phyloP scores from a whole-genome alignment of 2,113 vertebrate genomes.

The Oxygymnocypris stewartii region DNA sequence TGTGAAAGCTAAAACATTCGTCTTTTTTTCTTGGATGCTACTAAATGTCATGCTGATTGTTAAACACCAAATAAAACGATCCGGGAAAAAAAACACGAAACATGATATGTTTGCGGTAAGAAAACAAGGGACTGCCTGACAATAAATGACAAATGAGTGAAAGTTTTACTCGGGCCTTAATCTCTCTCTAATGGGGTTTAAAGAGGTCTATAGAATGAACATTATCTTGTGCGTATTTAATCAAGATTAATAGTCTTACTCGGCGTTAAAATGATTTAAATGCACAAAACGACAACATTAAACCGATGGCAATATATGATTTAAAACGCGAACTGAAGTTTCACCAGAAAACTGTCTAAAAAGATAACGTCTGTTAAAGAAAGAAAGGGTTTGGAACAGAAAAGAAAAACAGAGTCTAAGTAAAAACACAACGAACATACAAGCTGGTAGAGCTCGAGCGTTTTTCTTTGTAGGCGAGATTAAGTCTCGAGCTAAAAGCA shows the following conservation, averaged over 20 bases:
- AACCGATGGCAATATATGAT: not conserved
- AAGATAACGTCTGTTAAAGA: not conserved
- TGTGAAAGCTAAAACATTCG: not conserved
- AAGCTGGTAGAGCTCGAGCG: not conserved
- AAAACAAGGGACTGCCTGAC: not conserved
- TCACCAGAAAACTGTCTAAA: not conserved
- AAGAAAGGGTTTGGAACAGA: not conserved
- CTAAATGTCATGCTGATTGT: not conserved
- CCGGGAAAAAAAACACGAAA: not conserved
- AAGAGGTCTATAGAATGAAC: not conserved
- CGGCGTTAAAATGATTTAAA: too few relatives aligned
- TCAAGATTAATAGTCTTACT: not conserved
- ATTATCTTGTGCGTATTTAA: not conserved
- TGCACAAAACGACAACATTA: too few relatives aligned
- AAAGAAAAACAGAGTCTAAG: not conserved
- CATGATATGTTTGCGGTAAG: not conserved
- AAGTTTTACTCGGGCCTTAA: not conserved
- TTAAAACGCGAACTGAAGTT: not conserved
- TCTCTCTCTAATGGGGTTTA: not conserved
- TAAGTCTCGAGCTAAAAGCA: constrained; percentile 40
- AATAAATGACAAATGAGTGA: not conserved
- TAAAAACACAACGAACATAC: not conserved
- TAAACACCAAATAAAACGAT: not conserved
- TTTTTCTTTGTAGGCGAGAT: not conserved
- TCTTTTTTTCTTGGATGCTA: not conserved